Evolutionary conservation across 1,140 invertebrate species (phyloP).

Genomic region (Nasonia giraulti): DNA sequence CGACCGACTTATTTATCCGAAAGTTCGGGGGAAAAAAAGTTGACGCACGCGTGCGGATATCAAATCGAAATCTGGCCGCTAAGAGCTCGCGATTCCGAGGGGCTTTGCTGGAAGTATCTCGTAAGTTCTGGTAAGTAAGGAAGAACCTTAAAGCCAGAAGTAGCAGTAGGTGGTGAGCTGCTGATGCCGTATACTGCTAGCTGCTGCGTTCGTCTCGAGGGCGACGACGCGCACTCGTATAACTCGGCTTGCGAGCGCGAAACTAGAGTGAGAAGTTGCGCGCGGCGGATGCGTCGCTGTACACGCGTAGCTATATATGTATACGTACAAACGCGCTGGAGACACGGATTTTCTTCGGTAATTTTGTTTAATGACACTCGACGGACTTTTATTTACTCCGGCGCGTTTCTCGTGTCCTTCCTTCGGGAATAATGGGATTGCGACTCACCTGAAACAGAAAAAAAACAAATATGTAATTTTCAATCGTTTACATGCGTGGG

Average conservation of each 20-base stretch:
- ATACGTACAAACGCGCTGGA: background rate
- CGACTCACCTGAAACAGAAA: background rate
- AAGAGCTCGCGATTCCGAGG: conserved; percentile 41
- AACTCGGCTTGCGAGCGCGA: conserved; percentile 37
- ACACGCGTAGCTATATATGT: background rate
- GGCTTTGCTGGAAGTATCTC: conserved; percentile 50
- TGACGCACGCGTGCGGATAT: background rate
- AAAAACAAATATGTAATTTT: background rate
- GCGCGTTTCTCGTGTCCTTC: background rate
- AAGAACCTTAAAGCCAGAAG: conserved; percentile 52
- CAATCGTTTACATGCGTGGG: too few species aligned
- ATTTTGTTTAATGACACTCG: conserved; percentile 39
- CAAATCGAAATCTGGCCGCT: conserved; percentile 32
- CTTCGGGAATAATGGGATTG: background rate
- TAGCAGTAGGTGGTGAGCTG: background rate
- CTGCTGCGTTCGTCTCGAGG: background rate
- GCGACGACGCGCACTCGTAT: conserved; percentile 44
- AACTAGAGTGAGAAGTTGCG: conserved; percentile 30
- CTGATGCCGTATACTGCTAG: too few species aligned
- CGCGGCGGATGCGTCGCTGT: background rate
- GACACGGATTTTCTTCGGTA: conserved; percentile 39
- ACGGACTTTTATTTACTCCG: conserved; percentile 25
- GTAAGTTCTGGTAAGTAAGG: conserved; percentile 55
- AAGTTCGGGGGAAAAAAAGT: background rate
- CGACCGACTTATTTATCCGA: too few species aligned